Base-by-base conservation (phyloP, 2,113 vertebrate genomes). In the Lanius collurio region DNA sequence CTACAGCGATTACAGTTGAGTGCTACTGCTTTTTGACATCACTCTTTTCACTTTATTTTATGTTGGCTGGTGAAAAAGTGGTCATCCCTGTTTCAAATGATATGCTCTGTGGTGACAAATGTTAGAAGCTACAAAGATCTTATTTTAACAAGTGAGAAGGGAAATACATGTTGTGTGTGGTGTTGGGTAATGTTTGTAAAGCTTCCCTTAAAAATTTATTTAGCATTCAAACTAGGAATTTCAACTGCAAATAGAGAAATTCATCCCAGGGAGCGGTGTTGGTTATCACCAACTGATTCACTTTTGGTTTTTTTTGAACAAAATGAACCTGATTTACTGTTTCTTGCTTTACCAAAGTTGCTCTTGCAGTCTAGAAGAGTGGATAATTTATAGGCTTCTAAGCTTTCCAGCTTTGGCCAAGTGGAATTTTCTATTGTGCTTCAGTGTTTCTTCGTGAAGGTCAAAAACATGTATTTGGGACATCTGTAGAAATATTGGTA, bases 381-480 rank as follows among this genome's bases (percentile, higher is more conserved):
- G 31, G 75, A 42, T 92, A 69, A 83, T 82, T 71, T 76, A 56
- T 42, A 63, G 52, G 15, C 42, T 94, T 92, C 88, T 56, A 75
- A 69, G 46, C 56, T 78, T 82, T 82, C 63, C 65, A 74, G 10
- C 55, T 77, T 55, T 67, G 46, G 52, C 70, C 60, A 83, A 90
- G 37, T 76, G 68, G 91, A 92, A 91, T 96, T 94, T 95, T 93
- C 64, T 73, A 6, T 28, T 76, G 37, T 62, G 6, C 35, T 83
- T 91, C 75, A 81, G 17, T 55, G 26, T 39, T 60, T 68, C 73
- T 95, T 47, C 59, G 67, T 68, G 50, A 88, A 95, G 87, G 90
- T 96, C 91, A 93, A 80, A 96, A 78, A 18, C 33, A 73, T 83
- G 39, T 63, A 71, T 93, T 49, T 89, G 84, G 80, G 73, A 78